Conservation (phyloP, 30 jellyfish, hydroid and myxozoan species). For the Rhopilema esculentum region DNA sequence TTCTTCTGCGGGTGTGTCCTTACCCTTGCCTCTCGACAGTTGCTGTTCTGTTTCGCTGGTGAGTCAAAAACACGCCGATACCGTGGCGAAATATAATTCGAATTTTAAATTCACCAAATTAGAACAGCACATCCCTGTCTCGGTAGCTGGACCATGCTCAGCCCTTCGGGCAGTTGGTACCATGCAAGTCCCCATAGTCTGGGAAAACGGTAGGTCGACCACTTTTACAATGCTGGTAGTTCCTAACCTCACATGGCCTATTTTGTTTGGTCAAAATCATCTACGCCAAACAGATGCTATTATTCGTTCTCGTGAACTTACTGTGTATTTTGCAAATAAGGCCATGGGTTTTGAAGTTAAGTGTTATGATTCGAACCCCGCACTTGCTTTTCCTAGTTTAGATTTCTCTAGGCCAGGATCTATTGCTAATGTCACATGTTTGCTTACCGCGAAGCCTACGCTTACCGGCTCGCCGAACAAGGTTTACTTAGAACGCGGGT, state of each 20-base stretch:
- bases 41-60: constrained; percentile 19
- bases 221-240: constrained; percentile 25
- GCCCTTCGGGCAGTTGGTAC: constrained; percentile 24
- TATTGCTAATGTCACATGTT: too few species aligned
- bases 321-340: constrained; percentile 19
- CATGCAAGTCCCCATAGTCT: constrained; percentile 12
- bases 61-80: constrained; percentile 2
- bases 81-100: neutral
- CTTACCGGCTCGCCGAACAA: neutral
- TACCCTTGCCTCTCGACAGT: constrained; percentile 53
- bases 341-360: neutral
- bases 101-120: constrained; percentile 15
- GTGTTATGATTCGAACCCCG: constrained; percentile 7
- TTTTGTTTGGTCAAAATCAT: constrained; percentile 22
- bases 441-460: neutral
- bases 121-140: constrained; percentile 34
- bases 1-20: constrained; percentile 58
- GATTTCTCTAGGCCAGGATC: neutral
- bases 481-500: too few species aligned
- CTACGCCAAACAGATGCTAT: constrained; percentile 22
- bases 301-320: constrained; percentile 8
- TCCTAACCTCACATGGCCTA: constrained; percentile 13
- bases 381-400: neutral
- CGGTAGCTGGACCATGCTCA: constrained; percentile 7
- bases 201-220: constrained; percentile 9